A percentile compares a stretch with the other conserved stretches of the same genome.
Conservation (phyloP, 30 jellyfish, hydroid and myxozoan genomes). For the Chrysaora quinquecirrha region DNA sequence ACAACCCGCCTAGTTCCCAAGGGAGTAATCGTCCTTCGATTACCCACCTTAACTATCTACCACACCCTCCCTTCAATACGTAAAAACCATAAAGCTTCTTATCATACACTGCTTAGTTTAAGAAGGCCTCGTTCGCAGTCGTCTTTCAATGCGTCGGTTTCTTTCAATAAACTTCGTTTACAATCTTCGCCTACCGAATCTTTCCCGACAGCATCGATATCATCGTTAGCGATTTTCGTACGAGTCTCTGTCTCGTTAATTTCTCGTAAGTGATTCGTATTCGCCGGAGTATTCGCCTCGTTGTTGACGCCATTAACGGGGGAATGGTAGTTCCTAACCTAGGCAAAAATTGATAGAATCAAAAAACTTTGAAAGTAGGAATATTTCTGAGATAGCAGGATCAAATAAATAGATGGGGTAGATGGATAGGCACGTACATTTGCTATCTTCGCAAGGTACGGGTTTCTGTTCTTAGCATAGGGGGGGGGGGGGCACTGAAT, state of each 20-base stretch:
- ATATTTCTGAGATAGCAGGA: no score
- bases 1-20: no score
- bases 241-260: slow-evolving; percentile 4
- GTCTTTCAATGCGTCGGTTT: slow-evolving; percentile 63
- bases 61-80: no score
- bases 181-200: slow-evolving; percentile 18
- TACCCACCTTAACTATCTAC: no score
- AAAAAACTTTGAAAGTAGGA: neutral
- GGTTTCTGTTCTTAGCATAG: no score
- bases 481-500: no score
- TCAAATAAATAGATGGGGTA: no score
- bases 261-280: slow-evolving; percentile 19
- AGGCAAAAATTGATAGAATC: slow-evolving; percentile 49
- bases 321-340: slow-evolving; percentile 68
- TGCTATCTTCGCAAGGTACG: no score
- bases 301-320: slow-evolving; percentile 67
- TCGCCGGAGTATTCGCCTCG: neutral
- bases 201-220: neutral
- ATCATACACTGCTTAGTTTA: slow-evolving; percentile 84
- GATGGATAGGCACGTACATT: no score
- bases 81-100: no score
- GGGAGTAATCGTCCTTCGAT: no score
- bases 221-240: neutral
- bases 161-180: slow-evolving; percentile 23
- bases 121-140: slow-evolving; percentile 82